Evolutionary conservation across 2,797 vertebrate species (phyloP).

Genomic region (Danio albolineatus): DNA sequence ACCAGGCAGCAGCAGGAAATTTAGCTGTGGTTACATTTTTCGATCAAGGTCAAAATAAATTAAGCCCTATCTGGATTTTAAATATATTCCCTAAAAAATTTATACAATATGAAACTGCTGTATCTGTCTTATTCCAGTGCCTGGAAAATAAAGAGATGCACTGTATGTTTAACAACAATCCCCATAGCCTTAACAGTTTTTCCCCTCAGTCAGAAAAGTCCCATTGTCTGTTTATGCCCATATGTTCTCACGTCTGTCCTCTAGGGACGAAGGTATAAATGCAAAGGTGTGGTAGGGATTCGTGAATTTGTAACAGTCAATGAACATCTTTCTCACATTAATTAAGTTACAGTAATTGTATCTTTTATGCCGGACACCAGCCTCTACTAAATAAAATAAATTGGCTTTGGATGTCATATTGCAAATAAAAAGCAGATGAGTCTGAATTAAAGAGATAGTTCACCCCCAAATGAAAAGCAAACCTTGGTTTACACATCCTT

Average conservation of each 20-base stretch:
- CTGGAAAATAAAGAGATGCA: too few species aligned
- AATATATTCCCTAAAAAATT: neutral
- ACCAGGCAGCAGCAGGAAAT: neutral
- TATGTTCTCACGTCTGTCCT: neutral
- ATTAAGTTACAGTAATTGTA: neutral
- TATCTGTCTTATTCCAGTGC: neutral
- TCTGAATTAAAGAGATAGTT: too few species aligned
- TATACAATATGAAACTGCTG: neutral
- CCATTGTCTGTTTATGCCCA: neutral
- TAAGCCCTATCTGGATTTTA: neutral
- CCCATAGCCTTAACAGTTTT: neutral
- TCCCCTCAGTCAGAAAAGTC: neutral
- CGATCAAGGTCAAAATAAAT: slow-evolving; percentile 4
- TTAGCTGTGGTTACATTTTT: neutral
- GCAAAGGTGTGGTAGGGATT: neutral
- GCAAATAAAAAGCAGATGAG: too few species aligned
- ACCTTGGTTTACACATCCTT: too few species aligned
- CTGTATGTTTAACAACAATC: too few species aligned
- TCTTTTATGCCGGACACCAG: neutral
- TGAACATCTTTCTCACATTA: neutral
- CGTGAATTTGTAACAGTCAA: neutral
- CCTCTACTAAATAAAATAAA: neutral
- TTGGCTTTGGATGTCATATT: too few species aligned
- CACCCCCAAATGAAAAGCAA: too few species aligned
- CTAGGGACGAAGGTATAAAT: neutral